phyloP scores from a whole-genome alignment of 2,797 vertebrate genomes.

The Brachyrhaphis roseni region DNA sequence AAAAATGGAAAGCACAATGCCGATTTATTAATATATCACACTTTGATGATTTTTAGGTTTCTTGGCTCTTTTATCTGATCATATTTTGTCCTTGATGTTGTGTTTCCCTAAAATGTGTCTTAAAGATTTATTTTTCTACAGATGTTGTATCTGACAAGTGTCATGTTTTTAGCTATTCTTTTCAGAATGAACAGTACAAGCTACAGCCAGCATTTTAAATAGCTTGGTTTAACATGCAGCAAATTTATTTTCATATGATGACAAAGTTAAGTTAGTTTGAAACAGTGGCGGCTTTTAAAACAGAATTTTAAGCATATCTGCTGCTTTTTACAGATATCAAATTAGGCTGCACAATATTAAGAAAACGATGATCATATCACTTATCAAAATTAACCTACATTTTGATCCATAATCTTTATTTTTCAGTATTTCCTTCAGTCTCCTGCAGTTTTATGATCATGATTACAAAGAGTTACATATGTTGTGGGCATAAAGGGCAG shows the following conservation, averaged over 20 bases:
- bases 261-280: not conserved
- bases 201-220: too few species aligned
- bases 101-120: not conserved
- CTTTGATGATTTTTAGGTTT: not conserved
- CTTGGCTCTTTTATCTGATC: not conserved
- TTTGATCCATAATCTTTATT: not conserved
- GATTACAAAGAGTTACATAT: not conserved
- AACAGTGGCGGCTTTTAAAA: not conserved
- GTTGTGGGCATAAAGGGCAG: not conserved
- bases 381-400: not conserved
- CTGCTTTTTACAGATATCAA: not conserved
- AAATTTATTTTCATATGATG: too few species aligned
- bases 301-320: not conserved
- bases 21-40: not conserved
- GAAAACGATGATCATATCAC: not conserved
- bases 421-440: not conserved
- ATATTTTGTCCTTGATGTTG: not conserved
- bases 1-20: not conserved
- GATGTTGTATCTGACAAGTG: not conserved
- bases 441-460: not conserved
- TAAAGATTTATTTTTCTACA: not conserved
- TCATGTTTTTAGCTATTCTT: not conserved
- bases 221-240: too few species aligned
- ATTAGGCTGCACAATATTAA: not conserved
- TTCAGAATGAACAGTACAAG: too few species aligned